Base-by-base conservation (phyloP, 2,888 invertebrate genomes). In the Baccha elongata region DNA sequence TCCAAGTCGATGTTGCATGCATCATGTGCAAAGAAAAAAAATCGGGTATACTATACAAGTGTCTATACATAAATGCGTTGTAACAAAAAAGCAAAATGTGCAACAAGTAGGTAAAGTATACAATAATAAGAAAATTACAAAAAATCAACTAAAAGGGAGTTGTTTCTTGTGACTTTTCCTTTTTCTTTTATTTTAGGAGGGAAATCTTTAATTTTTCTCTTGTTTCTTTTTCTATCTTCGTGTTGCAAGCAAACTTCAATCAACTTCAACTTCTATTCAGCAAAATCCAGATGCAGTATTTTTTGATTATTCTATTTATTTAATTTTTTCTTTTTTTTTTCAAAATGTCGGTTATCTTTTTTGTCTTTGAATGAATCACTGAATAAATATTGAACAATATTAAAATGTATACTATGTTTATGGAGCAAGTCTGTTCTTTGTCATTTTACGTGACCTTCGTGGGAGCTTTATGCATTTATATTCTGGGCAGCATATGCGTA, bases 291-390 rank as follows among this genome's bases (percentile, higher is more conserved):
- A 75, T 65, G 65, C 64, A 65, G 75, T 71, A 58, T 46, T 71
- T 72, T n/a, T 11, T 11, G 17, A 13, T 32, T 29, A 17, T 40
- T 58, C 40, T 55, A 13, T 37, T 35, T 55, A 52, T 53, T 35
- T 17, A 55, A 23, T 37, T 42, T 23, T 50, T 52, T 52, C 21
- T 48, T 73, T 64, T 40, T 35, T 53, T 60, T 53, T 60, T 21
- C 81, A 81, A 81, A 76, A 81, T 81, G 81, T 81, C 81, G 81
- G 75, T 75, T 81, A 71, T 71, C 75, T 60, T 71, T 15, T 44
- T 37, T 48, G 8, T 17, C 29, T 4, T 15, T 10, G 11, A 42
- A 23, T 64, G 53, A 78, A 78, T 83, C 83, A 78, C 78, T 78
- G 46, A 68, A 48, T 55, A 78, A 78, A 78, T 64, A 83, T 67